These are phyloP conservation scores for Leptinotarsa peninsularis DNA, from an alignment of 2,888 invertebrate species.

Conservation along the genomic window DNA sequence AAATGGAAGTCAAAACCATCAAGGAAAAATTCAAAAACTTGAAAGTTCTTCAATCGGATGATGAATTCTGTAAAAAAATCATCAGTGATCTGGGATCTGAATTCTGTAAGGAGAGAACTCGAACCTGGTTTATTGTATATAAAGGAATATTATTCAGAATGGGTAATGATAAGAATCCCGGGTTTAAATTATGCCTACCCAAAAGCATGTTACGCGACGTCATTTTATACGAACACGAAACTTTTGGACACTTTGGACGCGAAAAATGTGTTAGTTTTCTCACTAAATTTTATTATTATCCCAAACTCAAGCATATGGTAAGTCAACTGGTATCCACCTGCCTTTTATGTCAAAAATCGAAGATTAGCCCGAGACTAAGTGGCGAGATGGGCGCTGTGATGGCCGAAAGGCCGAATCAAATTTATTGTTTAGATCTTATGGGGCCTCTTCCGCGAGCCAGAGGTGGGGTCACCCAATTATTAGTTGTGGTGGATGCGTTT, in stretches of 20 bases:
- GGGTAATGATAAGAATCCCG: not conserved
- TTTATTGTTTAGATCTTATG: slow-evolving; percentile 27
- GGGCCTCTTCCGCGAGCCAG: slow-evolving; percentile 31
- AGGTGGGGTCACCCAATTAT: slow-evolving; percentile 22
- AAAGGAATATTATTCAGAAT: slow-evolving; percentile 10
- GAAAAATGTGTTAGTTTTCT: slow-evolving; percentile 15
- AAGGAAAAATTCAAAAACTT: not conserved
- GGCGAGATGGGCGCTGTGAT: slow-evolving; percentile 21
- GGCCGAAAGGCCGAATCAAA: slow-evolving; percentile 9
- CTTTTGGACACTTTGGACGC: slow-evolving; percentile 25
- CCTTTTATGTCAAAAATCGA: slow-evolving; percentile 28
- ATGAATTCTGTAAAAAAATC: slow-evolving; percentile 1
- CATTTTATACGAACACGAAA: slow-evolving; percentile 18
- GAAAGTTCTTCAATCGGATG: not conserved
- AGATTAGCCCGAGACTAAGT: not conserved
- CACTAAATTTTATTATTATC: slow-evolving; percentile 21
- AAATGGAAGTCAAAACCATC: not conserved
- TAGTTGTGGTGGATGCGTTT: slow-evolving; percentile 27
- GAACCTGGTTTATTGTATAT: slow-evolving; percentile 17
- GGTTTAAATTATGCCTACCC: not conserved
- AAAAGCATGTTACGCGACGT: not conserved
- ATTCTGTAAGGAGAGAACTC: not conserved
- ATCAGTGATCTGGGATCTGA: not conserved
- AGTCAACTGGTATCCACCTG: slow-evolving; percentile 14
- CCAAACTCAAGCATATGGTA: slow-evolving; percentile 4